Evolutionary conservation across 2,888 invertebrate species (phyloP).

Genomic region (Oscheius myriophilus): DNA sequence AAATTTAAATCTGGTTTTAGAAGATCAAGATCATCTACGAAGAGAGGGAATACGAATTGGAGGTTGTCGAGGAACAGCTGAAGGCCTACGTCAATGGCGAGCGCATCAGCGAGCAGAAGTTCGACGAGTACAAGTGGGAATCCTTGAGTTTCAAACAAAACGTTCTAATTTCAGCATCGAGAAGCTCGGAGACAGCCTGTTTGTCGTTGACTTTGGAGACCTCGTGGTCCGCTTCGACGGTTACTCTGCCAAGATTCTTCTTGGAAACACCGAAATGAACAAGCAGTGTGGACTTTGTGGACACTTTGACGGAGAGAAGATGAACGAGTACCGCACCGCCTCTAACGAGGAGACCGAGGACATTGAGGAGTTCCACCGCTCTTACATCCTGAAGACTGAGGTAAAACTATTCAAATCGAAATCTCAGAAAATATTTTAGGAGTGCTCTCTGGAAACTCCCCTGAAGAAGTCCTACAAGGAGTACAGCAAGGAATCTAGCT

Average conservation of each 20-base stretch:
- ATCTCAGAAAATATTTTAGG: conserved; percentile 37
- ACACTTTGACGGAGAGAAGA: conserved; percentile 60
- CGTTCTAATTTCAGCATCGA: conserved; percentile 40
- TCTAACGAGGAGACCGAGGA: conserved; percentile 55
- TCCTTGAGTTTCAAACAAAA: not conserved
- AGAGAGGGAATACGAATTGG: conserved; percentile 33
- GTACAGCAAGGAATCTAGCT: conserved; percentile 57
- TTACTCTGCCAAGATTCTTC: conserved; percentile 51
- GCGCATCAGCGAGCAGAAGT: conserved; percentile 4
- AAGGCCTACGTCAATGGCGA: conserved; percentile 18
- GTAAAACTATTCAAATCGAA: not conserved
- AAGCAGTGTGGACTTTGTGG: conserved; percentile 69
- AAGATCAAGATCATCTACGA: conserved; percentile 32
- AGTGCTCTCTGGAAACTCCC: conserved; percentile 32
- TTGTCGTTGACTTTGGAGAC: conserved; percentile 49
- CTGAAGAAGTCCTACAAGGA: conserved; percentile 29
- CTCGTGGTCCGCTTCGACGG: conserved; percentile 64
- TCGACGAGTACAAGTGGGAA: conserved; percentile 17
- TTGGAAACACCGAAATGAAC: conserved; percentile 47
- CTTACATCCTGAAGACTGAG: conserved; percentile 52
- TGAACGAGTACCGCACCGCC: conserved; percentile 60
- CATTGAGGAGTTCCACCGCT: conserved; percentile 64
- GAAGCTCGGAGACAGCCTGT: conserved; percentile 34
- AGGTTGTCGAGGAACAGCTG: conserved; percentile 20
- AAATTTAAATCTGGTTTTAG: not conserved